Evolutionary conservation across 2,113 vertebrate species (phyloP), one percentile per base, ranked within the genome.

Genomic region (Rattus norvegicus): DNA sequence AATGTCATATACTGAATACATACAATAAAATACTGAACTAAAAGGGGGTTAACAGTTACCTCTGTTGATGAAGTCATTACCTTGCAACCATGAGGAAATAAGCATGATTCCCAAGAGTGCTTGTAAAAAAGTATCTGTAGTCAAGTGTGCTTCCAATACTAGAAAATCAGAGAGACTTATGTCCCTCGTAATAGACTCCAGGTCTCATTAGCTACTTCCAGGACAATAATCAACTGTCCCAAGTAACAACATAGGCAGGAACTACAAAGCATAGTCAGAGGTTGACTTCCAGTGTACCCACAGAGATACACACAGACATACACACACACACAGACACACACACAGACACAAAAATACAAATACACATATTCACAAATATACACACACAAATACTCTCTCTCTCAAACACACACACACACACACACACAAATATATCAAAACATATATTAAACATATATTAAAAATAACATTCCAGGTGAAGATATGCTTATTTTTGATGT

Each of bases 281-380:
- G 14, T 30, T 30, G 5, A 47, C 47, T 13, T 33, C 28, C 24
- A 9, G 13, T 47, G n/a, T 12, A 20, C 10, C n/a, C 9, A 81
- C 9, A 2, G 1, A 43, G 2, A 33, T 26, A 17, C 7, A 16
- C 6, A 1, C 17, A 14, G 10, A 24, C 19, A 59, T 36, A n/a
- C 7, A 63, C n/a, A 19, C 24, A 47, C 17, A 56, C 3, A 77
- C 12, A 8, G 2, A 77, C 26, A n/a, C 7, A 67, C 65, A 67
- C 63, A 72, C 16, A 19, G 13, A 47, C 17, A 56, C 3, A 77
- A 11, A 8, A 1, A 77, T 13, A n/a, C 7, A 67, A 5, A n/a
- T 14, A 56, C 24, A 56, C 24, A 77, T 36, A 5, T 5, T 16
- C 26, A 30, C 26, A 16, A 1, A 9, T 5, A 1, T 9, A 13